Conservation (phyloP, 1,140 invertebrate genomes). For the Monomorium pharaonis region DNA sequence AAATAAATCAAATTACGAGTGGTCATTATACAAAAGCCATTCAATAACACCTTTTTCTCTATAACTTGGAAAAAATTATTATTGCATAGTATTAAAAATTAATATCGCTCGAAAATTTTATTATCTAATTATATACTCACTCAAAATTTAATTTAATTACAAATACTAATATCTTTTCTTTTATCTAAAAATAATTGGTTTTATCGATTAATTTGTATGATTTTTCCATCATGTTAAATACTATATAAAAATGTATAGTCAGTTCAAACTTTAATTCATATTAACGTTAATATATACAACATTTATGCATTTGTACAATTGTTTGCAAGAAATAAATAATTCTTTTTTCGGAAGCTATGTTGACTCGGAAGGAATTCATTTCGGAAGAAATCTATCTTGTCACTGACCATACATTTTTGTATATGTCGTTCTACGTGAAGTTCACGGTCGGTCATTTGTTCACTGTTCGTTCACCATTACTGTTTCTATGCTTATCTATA, state of each 20-base stretch:
- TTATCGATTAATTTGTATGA: background rate
- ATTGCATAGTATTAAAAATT: background rate
- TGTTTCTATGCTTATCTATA: background rate
- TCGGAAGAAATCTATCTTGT: no score
- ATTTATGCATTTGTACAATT: no score
- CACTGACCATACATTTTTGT: slow-evolving; percentile 27
- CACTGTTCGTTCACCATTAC: slow-evolving; percentile 10
- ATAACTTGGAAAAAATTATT: background rate
- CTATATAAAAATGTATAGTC: background rate
- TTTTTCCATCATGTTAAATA: background rate
- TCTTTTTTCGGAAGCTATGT: no score
- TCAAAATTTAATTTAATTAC: background rate
- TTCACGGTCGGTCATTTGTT: slow-evolving; percentile 34
- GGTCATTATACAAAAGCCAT: no score
- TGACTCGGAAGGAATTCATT: background rate
- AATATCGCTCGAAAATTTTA: background rate
- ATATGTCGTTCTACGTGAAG: slow-evolving; percentile 18
- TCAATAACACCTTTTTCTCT: background rate
- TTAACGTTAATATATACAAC: background rate
- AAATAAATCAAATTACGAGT: slow-evolving; percentile 6
- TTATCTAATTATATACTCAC: background rate
- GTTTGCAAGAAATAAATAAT: background rate
- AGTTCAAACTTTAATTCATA: background rate
- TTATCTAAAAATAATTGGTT: background rate
- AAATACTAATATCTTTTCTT: background rate